phyloP scores from a whole-genome alignment of 1,140 invertebrate genomes.

The Sycobia sp. region DNA sequence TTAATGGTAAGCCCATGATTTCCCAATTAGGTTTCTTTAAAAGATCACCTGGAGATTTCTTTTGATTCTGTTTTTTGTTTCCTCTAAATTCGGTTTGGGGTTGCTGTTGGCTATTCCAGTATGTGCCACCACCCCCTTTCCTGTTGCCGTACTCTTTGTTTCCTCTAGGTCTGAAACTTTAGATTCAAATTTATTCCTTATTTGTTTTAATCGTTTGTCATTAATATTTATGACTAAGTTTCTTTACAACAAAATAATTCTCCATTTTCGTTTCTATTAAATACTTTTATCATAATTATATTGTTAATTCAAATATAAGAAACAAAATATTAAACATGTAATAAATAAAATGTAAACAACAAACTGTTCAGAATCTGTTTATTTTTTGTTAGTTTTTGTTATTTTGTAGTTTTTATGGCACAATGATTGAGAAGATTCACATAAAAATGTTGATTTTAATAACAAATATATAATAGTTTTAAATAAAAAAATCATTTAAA shows the following conservation, averaged over 20 bases:
- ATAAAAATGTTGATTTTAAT: no score
- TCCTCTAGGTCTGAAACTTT: slow-evolving; percentile 53
- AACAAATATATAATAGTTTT: no score
- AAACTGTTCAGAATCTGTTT: no score
- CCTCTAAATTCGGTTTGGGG: slow-evolving; percentile 43
- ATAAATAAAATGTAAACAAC: no score
- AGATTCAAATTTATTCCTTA: background rate
- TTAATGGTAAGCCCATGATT: slow-evolving; percentile 73
- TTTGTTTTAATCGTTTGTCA: no score
- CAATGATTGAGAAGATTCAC: no score
- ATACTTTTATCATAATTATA: background rate
- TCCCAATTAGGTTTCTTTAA: slow-evolving; percentile 88
- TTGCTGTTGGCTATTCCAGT: slow-evolving; percentile 53
- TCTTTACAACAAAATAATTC: background rate
- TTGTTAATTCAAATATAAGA: no score
- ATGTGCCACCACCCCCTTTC: slow-evolving; percentile 51
- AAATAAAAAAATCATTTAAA: no score
- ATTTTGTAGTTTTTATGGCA: no score
- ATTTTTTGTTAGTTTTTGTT: no score
- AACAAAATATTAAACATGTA: no score
- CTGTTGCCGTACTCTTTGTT: slow-evolving; percentile 55
- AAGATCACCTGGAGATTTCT: slow-evolving; percentile 76
- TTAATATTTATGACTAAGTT: slow-evolving; percentile 7
- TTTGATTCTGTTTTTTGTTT: slow-evolving; percentile 52
- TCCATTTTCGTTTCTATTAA: background rate